These are phyloP conservation scores for Aphyosemion australe DNA, from an alignment of 2,113 vertebrate genomes.

Conservation along the genomic window DNA sequence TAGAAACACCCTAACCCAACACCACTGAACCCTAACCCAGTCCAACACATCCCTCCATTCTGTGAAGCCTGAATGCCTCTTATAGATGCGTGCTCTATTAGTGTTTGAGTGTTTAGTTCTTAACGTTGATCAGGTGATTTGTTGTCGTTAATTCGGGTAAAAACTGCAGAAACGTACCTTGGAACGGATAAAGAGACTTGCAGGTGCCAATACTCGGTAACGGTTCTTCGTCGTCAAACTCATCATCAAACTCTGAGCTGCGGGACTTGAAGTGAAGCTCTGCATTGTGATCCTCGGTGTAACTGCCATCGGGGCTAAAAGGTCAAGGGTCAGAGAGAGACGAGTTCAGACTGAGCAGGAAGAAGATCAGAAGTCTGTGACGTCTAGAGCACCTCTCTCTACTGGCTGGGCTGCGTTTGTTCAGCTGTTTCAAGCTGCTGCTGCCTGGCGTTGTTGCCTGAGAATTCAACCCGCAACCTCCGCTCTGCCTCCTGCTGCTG, in stretches of 20 bases:
- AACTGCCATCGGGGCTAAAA: conserved; percentile 96
- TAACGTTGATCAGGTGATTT: too few relatives aligned
- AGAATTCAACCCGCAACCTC: conserved; percentile 78
- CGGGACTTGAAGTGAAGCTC: conserved; percentile 91
- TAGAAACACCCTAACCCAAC: too few relatives aligned
- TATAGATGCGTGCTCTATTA: too few relatives aligned
- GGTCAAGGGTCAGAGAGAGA: not conserved
- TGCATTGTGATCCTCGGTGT: conserved; percentile 92
- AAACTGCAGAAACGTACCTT: conserved; percentile 65
- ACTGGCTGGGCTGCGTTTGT: conserved; percentile 85
- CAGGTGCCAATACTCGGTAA: conserved; percentile 94
- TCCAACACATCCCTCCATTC: too few relatives aligned
- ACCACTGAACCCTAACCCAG: too few relatives aligned
- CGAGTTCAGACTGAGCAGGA: not conserved
- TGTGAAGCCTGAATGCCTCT: too few relatives aligned
- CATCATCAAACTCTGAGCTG: conserved; percentile 90
- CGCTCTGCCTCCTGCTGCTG: conserved; percentile 83
- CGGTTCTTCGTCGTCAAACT: conserved; percentile 95
- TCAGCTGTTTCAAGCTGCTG: conserved; percentile 71
- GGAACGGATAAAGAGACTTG: conserved; percentile 94
- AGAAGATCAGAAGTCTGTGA: too few relatives aligned
- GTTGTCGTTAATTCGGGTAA: too few relatives aligned
- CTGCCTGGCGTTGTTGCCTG: conserved; percentile 78
- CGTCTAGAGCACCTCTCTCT: conserved; percentile 62
- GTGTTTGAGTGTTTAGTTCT: too few relatives aligned